A percentile compares a stretch with the other conserved stretches of the same genome.
Conservation (phyloP, 2,797 vertebrate genomes). For the Chromis chromis region DNA sequence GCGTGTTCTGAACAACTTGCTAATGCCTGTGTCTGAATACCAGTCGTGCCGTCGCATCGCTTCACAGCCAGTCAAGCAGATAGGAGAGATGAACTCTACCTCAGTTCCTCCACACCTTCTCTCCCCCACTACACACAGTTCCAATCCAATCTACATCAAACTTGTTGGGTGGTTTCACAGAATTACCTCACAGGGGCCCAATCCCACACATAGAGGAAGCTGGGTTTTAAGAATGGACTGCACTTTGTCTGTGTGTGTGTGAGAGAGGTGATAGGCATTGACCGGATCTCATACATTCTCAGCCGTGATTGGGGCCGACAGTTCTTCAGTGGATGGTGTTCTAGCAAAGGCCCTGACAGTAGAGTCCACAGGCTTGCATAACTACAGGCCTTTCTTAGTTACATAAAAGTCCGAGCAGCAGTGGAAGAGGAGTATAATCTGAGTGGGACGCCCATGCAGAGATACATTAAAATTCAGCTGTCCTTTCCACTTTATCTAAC, state of each 20-base stretch:
- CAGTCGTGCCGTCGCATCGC: constrained; percentile 46
- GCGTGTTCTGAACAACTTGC: constrained; percentile 42
- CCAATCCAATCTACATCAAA: constrained; percentile 60
- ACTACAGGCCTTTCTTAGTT: constrained; percentile 52
- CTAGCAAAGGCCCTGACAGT: constrained; percentile 41
- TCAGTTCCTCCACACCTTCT: constrained; percentile 6
- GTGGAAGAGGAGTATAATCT: constrained; percentile 39
- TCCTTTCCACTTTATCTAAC: constrained; percentile 1
- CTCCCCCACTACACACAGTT: constrained; percentile 20
- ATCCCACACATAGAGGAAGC: constrained; percentile 19
- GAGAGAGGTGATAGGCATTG: constrained; percentile 16
- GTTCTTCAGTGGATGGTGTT: constrained; percentile 35
- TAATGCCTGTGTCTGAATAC: constrained; percentile 37
- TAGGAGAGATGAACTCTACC: constrained; percentile 35
- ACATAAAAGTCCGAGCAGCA: constrained; percentile 61
- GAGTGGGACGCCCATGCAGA: constrained; percentile 19
- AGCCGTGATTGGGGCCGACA: constrained; percentile 47
- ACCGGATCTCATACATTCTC: constrained; percentile 23
- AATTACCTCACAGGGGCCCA: not conserved
- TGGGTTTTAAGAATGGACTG: constrained; percentile 19
- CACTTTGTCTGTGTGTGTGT: not conserved
- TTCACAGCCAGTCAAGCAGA: constrained; percentile 30
- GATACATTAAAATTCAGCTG: constrained; percentile 35
- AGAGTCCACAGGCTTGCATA: constrained; percentile 53
- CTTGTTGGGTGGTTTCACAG: constrained; percentile 34